These are phyloP conservation scores for Microplitis demolitor DNA, from an alignment of 1,140 invertebrate species.

Conservation along the genomic window DNA sequence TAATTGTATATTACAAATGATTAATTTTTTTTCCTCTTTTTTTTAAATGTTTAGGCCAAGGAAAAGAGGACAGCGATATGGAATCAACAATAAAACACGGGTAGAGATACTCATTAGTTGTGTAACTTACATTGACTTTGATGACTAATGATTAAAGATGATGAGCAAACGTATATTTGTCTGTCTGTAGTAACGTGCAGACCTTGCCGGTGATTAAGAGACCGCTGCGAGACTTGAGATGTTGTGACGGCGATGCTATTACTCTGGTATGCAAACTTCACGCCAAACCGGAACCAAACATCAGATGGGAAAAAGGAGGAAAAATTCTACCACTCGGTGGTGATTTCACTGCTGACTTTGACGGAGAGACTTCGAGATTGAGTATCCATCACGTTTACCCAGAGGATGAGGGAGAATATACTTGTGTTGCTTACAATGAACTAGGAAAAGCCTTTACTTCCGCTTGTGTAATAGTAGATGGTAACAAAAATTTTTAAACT, in stretches of 20 bases:
- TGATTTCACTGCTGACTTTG: conserved; percentile 71
- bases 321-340: conserved; percentile 72
- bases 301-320: conserved; percentile 81
- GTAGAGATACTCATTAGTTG: conserved; percentile 40
- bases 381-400: conserved; percentile 78
- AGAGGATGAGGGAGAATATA: conserved; percentile 89
- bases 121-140: neutral
- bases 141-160: conserved; percentile 9
- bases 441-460: conserved; percentile 79
- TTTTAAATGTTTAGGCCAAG: conserved; percentile 49
- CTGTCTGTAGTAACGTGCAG: conserved; percentile 68
- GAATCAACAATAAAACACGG: conserved; percentile 56
- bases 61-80: conserved; percentile 53
- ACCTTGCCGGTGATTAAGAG: conserved; percentile 74
- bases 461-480: conserved; percentile 79
- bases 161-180: conserved; percentile 6
- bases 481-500: conserved; percentile 58
- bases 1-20: too few species aligned
- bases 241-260: conserved; percentile 80
- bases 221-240: conserved; percentile 75
- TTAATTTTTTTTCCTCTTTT: too few species aligned
- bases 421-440: conserved; percentile 80
- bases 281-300: conserved; percentile 67
- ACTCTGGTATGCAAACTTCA: conserved; percentile 77
- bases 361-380: conserved; percentile 71